phyloP scores from a whole-genome alignment of 1,140 invertebrate species.

The Brachionus asplanchnoidis region DNA sequence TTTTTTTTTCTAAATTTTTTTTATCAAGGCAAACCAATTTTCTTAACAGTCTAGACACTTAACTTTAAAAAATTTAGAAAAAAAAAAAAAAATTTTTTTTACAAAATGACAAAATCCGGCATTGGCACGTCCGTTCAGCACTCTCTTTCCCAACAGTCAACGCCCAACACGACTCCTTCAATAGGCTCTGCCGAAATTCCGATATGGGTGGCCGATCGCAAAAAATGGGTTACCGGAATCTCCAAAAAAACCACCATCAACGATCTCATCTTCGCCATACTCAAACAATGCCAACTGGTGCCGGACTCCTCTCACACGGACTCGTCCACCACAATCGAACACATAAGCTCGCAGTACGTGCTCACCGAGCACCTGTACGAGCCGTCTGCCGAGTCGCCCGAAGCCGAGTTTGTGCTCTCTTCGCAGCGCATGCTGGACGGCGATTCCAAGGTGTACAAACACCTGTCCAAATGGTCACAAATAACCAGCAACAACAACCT shows the following conservation, averaged over 20 bases:
- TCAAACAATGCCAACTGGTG: conserved; percentile 46
- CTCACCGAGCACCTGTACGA: conserved; percentile 2
- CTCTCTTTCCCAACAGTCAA: neutral
- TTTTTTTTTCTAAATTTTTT: neutral
- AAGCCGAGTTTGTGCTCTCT: conserved; percentile 23
- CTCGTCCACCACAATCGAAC: neutral
- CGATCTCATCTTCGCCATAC: conserved; percentile 68
- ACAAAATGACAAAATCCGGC: conserved; percentile 35
- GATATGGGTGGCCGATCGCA: conserved; percentile 68
- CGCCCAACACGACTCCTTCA: neutral
- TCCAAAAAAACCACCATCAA: conserved; percentile 69
- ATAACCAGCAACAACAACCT: conserved; percentile 16
- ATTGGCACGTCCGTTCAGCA: conserved; percentile 15
- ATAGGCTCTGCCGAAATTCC: conserved; percentile 62
- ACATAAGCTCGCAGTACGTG: neutral
- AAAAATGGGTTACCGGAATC: conserved; percentile 73
- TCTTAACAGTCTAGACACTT: conserved; percentile 9
- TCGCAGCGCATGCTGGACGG: conserved; percentile 8
- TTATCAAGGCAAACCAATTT: neutral
- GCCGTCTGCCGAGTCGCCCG: neutral
- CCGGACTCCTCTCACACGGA: neutral
- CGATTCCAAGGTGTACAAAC: conserved; percentile 34
- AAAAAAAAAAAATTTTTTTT: neutral
- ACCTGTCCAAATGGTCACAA: conserved; percentile 17
- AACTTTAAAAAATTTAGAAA: neutral